These are phyloP conservation scores for Ceratina japonica DNA, from an alignment of 1,140 invertebrate genomes.

Conservation along the genomic window DNA sequence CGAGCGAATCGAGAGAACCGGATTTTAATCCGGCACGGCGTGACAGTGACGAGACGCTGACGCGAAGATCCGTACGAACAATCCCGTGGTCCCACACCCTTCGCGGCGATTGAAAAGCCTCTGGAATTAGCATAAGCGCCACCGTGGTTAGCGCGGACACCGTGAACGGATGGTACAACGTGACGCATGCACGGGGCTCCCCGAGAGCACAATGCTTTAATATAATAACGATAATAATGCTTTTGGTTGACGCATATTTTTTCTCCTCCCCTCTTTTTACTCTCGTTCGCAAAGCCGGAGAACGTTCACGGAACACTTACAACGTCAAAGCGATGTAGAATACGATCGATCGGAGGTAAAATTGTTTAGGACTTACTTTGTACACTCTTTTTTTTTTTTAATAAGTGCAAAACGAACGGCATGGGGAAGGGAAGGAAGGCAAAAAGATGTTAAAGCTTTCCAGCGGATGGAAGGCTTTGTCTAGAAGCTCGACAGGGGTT, in stretches of 20 bases:
- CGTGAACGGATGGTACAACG: conserved; percentile 23
- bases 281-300: too few relatives aligned
- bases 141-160: conserved; percentile 22
- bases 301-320: conserved; percentile 15
- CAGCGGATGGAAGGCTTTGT: background rate
- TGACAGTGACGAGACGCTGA: conserved; percentile 71
- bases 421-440: too few relatives aligned
- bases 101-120: conserved; percentile 50
- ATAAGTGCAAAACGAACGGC: background rate
- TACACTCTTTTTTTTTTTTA: background rate
- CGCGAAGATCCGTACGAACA: conserved; percentile 66
- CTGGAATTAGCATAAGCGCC: conserved; percentile 67
- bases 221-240: background rate
- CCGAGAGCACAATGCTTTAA: background rate
- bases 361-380: background rate
- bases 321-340: background rate
- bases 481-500: background rate
- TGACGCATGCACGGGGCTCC: background rate
- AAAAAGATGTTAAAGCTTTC: background rate
- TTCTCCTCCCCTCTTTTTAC: background rate
- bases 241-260: background rate
- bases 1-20: conserved; percentile 63
- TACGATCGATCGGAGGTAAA: conserved; percentile 8
- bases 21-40: conserved; percentile 64
- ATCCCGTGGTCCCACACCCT: conserved; percentile 54